Base-by-base conservation (phyloP, 2,888 invertebrate species). In the Malthinus seriepunctatus region DNA sequence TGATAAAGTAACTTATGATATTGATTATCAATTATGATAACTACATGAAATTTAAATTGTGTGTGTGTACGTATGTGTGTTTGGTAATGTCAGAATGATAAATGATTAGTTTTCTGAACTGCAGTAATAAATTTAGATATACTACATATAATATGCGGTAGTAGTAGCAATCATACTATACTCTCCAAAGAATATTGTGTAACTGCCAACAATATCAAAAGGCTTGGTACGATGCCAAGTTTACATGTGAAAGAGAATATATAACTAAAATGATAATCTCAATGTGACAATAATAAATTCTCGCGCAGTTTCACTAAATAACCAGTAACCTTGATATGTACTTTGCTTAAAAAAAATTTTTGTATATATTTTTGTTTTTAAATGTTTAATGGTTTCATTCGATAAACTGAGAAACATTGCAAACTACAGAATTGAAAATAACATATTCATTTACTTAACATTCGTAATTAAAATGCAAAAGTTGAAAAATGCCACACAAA, bases 121-220 rank as follows among this genome's bases (percentile, higher is more conserved):
- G 66, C 66, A 66, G 66, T 62, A 63, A 65, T 66, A 66, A 66
- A 65, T 66, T 63, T 53, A 37, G 49, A n/a, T n/a, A n/a, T n/a
- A n/a, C 42, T 50, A 44, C 45, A 15, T 34, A 32, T 32, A 46
- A 31, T 51, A 47, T 53, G 47, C 44, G 45, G 53, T 34, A 54
- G 48, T 38, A 50, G 57, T 54, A 49, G 44, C 15, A 51, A 49
- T 49, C 55, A 47, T 45, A 51, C 55, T 59, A 51, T 46, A 58
- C 56, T 59, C 51, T 50, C 47, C 56, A 51, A 60, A 60, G 37
- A 54, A 60, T 45, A 54, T 60, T 57, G 57, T 55, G 44, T 60
- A 63, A 63, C 53, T 64, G 62, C 62, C 63, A 63, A 62, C 56
- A 55, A 60, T 51, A 51, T 62, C 62, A 47, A 53, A 56, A 51